Evolutionary conservation across 2,797 vertebrate species (phyloP), one percentile per base, ranked within the genome.

Genomic region (Heteromormyrus szaboi): DNA sequence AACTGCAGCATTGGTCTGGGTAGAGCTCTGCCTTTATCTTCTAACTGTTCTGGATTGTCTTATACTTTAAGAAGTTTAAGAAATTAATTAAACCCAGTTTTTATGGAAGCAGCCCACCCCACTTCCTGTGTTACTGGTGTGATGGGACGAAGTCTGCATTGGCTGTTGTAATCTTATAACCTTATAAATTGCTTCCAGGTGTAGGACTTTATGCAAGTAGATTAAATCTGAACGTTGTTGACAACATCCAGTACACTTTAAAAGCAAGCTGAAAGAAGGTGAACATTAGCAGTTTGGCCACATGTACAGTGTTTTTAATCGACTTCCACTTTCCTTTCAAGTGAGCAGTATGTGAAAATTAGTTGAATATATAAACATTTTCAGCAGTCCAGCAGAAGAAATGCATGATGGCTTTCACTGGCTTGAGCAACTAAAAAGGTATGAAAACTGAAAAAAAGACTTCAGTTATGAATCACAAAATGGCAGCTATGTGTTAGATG

Each of bases 91-190:
- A 72, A 72, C 68, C 14, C 11, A 72, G 68, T 72, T 72, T 72
- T 72, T 72, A 37, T 81, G 41, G 76, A 81, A 81, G 76, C 41
- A 81, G 37, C 41, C 41, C 37, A 81, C 37, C 17, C 7, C 7
- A 41, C 76, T 81, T 81, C 37, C 41, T 81, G 76, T 81, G 76
- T 81, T 81, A 81, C 33, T 72, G 68, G 68, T 72, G 68, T 37
- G 33, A 72, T 37, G 14, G 14, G 25, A 72, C 14, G 37, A 72
- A 37, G 65, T 72, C 25, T 72, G 12, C 11, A 12, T 72, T 72
- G 12, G 25, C 65, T 72, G 29, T 37, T 68, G 25, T 68, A 68
- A 72, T 33, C 65, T 51, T 51, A 51, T 51, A 51, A 51, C 50
- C 65, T 37, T 72, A 14, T 72, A 72, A 72, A 29, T 33, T 41